These are phyloP conservation scores for Pituophis catenifer DNA, from an alignment of 2,113 vertebrate species.

Conservation along the genomic window DNA sequence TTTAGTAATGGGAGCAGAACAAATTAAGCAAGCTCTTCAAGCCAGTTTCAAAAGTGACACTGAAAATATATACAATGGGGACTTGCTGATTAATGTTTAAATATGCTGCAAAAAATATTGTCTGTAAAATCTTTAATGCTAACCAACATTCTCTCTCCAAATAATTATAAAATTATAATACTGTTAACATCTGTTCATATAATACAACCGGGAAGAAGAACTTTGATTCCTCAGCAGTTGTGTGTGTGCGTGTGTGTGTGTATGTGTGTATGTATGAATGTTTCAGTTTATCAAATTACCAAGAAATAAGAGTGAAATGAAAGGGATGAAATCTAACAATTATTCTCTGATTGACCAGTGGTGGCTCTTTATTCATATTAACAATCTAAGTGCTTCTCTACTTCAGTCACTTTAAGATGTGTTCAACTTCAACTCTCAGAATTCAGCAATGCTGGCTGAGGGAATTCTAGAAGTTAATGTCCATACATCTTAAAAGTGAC, in stretches of 20 bases:
- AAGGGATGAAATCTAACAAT: constrained; percentile 13
- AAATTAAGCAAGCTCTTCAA: constrained; percentile 28
- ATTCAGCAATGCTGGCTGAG: neutral
- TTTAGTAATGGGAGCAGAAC: constrained; percentile 15
- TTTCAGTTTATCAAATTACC: constrained; percentile 33
- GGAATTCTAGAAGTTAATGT: neutral
- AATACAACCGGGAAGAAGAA: constrained; percentile 34
- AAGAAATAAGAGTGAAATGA: constrained; percentile 30
- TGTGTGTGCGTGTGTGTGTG: neutral
- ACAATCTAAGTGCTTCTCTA: neutral
- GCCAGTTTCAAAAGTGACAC: constrained; percentile 8
- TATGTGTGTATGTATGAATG: neutral
- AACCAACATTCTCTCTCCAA: neutral
- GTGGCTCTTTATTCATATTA: neutral
- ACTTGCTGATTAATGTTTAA: constrained; percentile 28
- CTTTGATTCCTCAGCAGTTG: neutral
- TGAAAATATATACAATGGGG: neutral
- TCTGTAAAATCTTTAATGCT: neutral
- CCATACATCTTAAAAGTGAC: neutral
- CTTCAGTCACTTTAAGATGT: neutral
- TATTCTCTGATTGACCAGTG: neutral
- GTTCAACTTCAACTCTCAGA: too few relatives aligned
- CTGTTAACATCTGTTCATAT: constrained; percentile 44
- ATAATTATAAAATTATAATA: neutral
- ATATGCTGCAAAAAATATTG: constrained; percentile 35